phyloP scores from a whole-genome alignment of 2,888 invertebrate species.

The Scaptomyza polygonia region DNA sequence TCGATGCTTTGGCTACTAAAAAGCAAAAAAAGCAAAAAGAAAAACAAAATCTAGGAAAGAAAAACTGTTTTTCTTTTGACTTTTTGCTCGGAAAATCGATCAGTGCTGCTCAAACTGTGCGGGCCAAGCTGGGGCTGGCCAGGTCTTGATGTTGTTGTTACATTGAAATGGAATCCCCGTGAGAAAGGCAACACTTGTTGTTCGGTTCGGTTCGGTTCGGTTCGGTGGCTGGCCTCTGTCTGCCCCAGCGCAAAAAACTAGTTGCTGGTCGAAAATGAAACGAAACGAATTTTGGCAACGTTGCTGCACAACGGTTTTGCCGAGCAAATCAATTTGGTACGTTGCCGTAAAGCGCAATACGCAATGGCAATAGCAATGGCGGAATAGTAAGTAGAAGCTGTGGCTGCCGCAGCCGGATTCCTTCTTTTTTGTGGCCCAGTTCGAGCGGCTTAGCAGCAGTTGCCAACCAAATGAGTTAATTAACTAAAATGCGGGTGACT shows the following conservation, averaged over 20 bases:
- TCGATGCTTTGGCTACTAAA: conserved; percentile 29
- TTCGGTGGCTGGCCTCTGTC: no score
- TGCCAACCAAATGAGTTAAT: conserved; percentile 84
- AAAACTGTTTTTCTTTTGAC: conserved; percentile 50
- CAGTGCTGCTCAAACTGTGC: conserved; percentile 56
- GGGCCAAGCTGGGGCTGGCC: background rate
- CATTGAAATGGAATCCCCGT: conserved; percentile 83
- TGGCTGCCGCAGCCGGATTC: background rate
- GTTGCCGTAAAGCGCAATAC: no score
- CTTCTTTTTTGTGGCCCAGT: conserved; percentile 60
- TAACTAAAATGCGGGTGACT: conserved; percentile 84
- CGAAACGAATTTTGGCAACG: conserved; percentile 44
- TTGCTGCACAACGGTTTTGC: conserved; percentile 12
- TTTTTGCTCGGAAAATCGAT: conserved; percentile 74
- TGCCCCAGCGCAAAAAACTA: conserved; percentile 6
- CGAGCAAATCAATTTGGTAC: conserved; percentile 82
- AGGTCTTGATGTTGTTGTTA: conserved; percentile 35
- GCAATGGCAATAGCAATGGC: no score
- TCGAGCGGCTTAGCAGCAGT: conserved; percentile 71
- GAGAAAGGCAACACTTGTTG: conserved; percentile 82
- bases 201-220: no score
- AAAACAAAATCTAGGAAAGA: background rate
- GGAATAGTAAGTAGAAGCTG: background rate
- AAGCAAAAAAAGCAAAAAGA: background rate
- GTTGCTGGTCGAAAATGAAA: conserved; percentile 28